phyloP scores from a whole-genome alignment of 2,113 vertebrate genomes.

The Edolisoma coerulescens region DNA sequence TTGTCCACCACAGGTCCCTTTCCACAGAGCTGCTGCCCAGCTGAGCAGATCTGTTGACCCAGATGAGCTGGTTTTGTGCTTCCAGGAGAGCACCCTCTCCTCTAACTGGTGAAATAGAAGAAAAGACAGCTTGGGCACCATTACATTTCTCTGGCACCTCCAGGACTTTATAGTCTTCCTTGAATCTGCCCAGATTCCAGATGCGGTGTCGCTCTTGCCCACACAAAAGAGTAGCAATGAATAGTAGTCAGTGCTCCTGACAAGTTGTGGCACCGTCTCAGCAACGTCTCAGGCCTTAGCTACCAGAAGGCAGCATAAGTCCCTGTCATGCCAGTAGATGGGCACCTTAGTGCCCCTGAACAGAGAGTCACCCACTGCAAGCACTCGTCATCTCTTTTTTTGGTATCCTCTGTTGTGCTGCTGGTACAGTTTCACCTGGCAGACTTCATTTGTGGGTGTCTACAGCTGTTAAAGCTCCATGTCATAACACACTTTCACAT shows the following conservation, averaged over 20 bases:
- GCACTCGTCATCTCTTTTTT: neutral
- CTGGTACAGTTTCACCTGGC: neutral
- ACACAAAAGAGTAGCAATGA: neutral
- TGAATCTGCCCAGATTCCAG: neutral
- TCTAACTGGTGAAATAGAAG: neutral
- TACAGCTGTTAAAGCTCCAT: neutral
- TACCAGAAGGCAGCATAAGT: neutral
- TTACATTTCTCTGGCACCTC: neutral
- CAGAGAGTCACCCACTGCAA: neutral
- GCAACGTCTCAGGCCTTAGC: neutral
- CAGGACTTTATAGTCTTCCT: neutral
- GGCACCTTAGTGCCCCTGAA: neutral
- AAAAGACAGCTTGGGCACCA: neutral
- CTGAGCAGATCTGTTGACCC: neutral
- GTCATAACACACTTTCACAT: neutral
- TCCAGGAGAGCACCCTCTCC: neutral
- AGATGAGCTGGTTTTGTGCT: neutral
- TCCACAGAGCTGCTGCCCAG: neutral
- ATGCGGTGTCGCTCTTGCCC: neutral
- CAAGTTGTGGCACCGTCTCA: neutral
- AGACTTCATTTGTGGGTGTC: neutral
- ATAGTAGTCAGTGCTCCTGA: neutral
- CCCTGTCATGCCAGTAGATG: neutral
- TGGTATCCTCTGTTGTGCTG: neutral
- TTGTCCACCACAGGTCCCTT: neutral